phyloP scores from a whole-genome alignment of 1,140 invertebrate species.

The Drosophila erecta region DNA sequence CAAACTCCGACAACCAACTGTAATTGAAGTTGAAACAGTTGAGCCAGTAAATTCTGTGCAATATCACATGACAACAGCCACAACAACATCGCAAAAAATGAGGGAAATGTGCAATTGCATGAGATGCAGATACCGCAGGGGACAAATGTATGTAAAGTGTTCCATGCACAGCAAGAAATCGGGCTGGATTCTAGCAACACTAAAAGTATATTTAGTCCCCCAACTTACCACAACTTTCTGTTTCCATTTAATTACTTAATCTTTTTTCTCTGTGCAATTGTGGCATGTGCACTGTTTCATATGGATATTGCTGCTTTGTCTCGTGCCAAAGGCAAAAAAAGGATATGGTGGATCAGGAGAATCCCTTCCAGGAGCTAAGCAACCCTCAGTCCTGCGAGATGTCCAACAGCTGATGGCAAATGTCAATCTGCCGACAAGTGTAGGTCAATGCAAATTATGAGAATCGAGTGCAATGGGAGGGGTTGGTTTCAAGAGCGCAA shows the following conservation, averaged over 20 bases:
- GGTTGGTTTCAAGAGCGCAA: too few relatives aligned
- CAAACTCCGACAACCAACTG: slow-evolving; percentile 35
- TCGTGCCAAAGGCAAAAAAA: slow-evolving; percentile 11
- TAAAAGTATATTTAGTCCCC: too few relatives aligned
- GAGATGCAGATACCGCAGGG: neutral
- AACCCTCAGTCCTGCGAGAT: slow-evolving; percentile 10
- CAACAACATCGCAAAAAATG: slow-evolving; percentile 20
- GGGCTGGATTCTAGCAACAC: neutral
- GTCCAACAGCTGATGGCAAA: slow-evolving; percentile 40
- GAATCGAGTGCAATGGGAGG: slow-evolving; percentile 31
- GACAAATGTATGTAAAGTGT: neutral
- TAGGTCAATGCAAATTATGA: slow-evolving; percentile 59
- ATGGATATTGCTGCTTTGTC: slow-evolving; percentile 2
- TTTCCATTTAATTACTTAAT: too few relatives aligned
- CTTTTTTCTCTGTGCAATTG: slow-evolving; percentile 10
- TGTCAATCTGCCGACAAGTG: slow-evolving; percentile 42
- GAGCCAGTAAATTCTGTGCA: slow-evolving; percentile 57
- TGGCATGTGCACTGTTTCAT: slow-evolving; percentile 32
- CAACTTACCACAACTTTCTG: too few relatives aligned
- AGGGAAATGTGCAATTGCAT: slow-evolving; percentile 24
- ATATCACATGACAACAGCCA: slow-evolving; percentile 41
- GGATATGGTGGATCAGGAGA: neutral
- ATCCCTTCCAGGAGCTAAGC: neutral
- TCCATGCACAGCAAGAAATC: slow-evolving; percentile 1
- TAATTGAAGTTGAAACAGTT: slow-evolving; percentile 64